phyloP scores from a whole-genome alignment of 2,888 invertebrate genomes.

The Drosophila melanosoma region DNA sequence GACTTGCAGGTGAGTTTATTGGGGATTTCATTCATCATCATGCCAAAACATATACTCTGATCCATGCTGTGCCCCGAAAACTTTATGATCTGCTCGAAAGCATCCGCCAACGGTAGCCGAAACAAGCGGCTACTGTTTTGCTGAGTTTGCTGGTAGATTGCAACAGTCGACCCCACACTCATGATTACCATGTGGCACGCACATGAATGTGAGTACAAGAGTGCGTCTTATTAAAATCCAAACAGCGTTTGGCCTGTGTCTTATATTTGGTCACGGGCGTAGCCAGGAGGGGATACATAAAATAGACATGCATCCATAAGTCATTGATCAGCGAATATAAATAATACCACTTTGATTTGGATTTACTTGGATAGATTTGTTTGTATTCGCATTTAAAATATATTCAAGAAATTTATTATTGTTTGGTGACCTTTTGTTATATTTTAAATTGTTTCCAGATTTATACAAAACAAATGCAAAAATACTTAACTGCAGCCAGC shows the following conservation, averaged over 20 bases:
- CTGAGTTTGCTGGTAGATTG: not conserved
- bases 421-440: not conserved
- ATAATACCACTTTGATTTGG: not conserved
- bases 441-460: not conserved
- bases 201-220: conserved; percentile 26
- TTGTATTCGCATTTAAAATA: too few relatives aligned
- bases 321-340: not conserved
- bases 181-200: conserved; percentile 70
- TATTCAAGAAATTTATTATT: not conserved
- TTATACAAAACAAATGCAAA: not conserved
- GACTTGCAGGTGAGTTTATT: conserved; percentile 90
- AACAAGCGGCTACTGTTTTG: conserved; percentile 55
- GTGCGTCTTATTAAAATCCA: conserved; percentile 58
- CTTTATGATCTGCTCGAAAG: conserved; percentile 17
- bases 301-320: not conserved
- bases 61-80: conserved; percentile 1
- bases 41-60: conserved; percentile 4
- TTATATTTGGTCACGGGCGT: conserved; percentile 3
- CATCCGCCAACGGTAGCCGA: conserved; percentile 59
- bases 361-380: not conserved
- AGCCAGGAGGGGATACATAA: not conserved
- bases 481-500: not conserved
- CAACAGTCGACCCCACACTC: not conserved
- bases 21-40: not conserved
- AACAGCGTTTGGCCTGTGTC: conserved; percentile 6